These are phyloP conservation scores for Toxotes chatareus DNA, from an alignment of 2,113 vertebrate genomes.

Conservation along the genomic window DNA sequence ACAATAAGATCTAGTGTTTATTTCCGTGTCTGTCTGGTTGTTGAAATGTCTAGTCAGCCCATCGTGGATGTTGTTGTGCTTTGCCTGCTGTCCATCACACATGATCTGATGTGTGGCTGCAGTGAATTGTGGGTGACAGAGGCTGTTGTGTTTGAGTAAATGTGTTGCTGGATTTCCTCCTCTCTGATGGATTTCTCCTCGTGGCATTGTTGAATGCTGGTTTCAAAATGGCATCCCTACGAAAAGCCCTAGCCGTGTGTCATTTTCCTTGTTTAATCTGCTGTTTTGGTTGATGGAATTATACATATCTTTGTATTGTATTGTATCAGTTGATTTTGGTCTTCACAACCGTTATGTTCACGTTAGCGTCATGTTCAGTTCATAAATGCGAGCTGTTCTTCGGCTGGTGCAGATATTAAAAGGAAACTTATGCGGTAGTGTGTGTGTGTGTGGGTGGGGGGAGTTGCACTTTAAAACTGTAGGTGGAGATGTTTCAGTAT, in stretches of 20 bases:
- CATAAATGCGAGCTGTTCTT: too few species aligned
- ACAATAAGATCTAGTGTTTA: not conserved
- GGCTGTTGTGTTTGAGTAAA: not conserved
- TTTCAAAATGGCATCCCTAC: constrained; percentile 22
- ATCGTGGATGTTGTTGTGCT: not conserved
- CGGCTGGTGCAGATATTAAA: too few species aligned
- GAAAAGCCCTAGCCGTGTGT: not conserved
- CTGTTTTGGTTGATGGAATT: not conserved
- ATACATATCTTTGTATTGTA: too few species aligned
- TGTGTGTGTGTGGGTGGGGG: too few species aligned
- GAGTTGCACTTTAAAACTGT: too few species aligned
- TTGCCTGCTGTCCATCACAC: not conserved
- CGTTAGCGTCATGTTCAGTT: too few species aligned
- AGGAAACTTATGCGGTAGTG: too few species aligned
- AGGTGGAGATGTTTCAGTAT: too few species aligned
- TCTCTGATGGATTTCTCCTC: not conserved
- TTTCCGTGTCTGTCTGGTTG: not conserved
- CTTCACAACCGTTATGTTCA: too few species aligned
- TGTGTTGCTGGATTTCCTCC: not conserved
- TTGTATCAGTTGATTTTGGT: not conserved
- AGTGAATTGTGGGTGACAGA: not conserved
- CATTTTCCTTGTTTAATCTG: not conserved
- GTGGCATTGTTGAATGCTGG: not conserved
- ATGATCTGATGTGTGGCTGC: not conserved
- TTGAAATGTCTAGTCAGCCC: not conserved